These are phyloP conservation scores for Leucoma salicis DNA, from an alignment of 2,888 invertebrate species.

Conservation along the genomic window DNA sequence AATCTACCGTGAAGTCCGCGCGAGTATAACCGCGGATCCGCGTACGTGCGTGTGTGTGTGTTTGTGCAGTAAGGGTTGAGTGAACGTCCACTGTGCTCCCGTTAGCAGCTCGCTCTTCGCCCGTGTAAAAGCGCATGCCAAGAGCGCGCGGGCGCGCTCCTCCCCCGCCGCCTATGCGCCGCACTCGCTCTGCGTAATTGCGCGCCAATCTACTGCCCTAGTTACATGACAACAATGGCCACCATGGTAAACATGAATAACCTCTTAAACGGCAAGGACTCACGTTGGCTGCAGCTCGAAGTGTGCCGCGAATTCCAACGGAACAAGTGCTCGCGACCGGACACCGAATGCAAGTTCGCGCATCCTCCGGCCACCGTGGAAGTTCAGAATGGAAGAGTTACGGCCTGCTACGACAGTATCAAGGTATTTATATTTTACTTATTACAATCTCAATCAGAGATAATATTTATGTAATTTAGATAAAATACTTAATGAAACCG, in stretches of 20 bases:
- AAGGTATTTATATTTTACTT: constrained; percentile 86
- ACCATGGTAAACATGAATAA: constrained; percentile 98
- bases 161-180: constrained; percentile 75
- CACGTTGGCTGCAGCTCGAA: constrained; percentile 99
- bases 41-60: constrained; percentile 64
- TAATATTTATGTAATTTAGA: no score
- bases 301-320: constrained; percentile 99
- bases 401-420: constrained; percentile 99
- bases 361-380: constrained; percentile 99
- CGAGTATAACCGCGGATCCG: constrained; percentile 47
- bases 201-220: constrained; percentile 58
- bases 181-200: constrained; percentile 74
- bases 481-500: constrained; percentile 48
- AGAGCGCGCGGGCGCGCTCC: constrained; percentile 74
- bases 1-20: constrained; percentile 46
- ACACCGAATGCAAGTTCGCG: constrained; percentile 99
- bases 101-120: constrained; percentile 40
- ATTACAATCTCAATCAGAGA: no score
- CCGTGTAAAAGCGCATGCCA: constrained; percentile 64
- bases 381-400: constrained; percentile 99
- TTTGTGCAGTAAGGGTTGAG: constrained; percentile 63
- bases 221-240: constrained; percentile 82
- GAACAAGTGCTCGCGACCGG: constrained; percentile 99
- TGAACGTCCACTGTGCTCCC: constrained; percentile 46
- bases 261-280: constrained; percentile 98